Conservation (phyloP, 2,888 invertebrate genomes). For the Ecliptopera silaceata region DNA sequence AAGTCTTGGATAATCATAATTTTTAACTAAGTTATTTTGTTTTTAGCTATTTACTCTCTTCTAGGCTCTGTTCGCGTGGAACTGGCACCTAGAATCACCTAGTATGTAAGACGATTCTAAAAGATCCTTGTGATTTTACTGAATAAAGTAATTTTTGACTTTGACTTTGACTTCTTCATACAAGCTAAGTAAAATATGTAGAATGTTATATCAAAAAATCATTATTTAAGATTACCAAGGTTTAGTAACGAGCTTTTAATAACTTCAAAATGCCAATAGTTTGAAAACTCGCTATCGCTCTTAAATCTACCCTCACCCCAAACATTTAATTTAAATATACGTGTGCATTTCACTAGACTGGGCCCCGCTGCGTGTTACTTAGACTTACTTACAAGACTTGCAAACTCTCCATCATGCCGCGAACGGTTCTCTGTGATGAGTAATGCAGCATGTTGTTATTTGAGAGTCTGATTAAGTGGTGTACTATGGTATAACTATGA, state of each 20-base stretch:
- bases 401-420: constrained; percentile 13
- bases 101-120: no score
- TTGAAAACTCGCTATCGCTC: constrained; percentile 4
- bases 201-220: no score
- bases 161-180: no score
- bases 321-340: constrained; percentile 30
- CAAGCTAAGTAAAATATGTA: no score
- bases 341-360: constrained; percentile 23
- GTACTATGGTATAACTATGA: constrained; percentile 3
- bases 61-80: no score
- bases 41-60: no score
- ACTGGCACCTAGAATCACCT: no score
- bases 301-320: background rate
- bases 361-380: constrained; percentile 15
- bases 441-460: constrained; percentile 6
- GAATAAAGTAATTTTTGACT: no score
- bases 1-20: no score
- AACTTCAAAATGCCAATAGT: background rate
- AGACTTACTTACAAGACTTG: constrained; percentile 28
- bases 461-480: constrained; percentile 10
- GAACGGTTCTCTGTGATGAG: constrained; percentile 17
- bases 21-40: no score
- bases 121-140: no score
- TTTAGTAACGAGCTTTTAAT: background rate
- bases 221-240: no score